These are phyloP conservation scores for Dynastes hyllus DNA, from an alignment of 2,888 invertebrate genomes.

Conservation along the genomic window DNA sequence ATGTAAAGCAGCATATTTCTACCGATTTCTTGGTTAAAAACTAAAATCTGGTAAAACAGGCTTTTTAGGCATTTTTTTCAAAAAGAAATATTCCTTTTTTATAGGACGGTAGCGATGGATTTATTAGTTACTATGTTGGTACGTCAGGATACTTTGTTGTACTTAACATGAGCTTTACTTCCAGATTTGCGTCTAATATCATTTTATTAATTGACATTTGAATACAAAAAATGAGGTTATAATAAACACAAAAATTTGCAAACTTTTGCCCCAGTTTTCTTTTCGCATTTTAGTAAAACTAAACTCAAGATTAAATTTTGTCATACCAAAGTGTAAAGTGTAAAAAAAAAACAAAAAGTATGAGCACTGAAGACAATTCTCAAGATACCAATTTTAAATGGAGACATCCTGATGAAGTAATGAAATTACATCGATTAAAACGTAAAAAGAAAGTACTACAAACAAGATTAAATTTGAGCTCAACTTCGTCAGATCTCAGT, in stretches of 20 bases:
- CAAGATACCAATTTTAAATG: conserved; percentile 71
- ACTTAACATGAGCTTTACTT: no score
- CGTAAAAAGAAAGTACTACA: conserved; percentile 85
- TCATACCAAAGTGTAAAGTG: background rate
- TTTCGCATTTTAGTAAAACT: background rate
- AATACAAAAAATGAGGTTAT: background rate
- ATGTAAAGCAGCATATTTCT: no score
- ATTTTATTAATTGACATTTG: background rate
- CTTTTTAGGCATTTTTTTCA: no score
- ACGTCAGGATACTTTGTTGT: no score
- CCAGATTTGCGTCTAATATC: no score
- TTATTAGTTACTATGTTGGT: no score
- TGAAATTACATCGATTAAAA: conserved; percentile 85
- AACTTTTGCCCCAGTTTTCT: background rate
- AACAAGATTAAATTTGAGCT: conserved; percentile 75
- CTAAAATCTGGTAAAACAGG: no score
- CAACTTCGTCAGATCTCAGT: background rate
- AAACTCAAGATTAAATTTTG: background rate
- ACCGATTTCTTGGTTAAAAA: no score
- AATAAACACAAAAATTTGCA: no score
- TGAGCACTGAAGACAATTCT: conserved; percentile 28
- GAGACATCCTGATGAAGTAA: conserved; percentile 78
- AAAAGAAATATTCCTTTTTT: no score
- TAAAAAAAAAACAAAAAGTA: background rate
- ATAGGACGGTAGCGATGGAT: no score